A percentile compares a stretch with the other conserved stretches of the same genome.
These are phyloP conservation scores for Ormia ochracea DNA, from an alignment of 2,888 invertebrate species.

Conservation along the genomic window DNA sequence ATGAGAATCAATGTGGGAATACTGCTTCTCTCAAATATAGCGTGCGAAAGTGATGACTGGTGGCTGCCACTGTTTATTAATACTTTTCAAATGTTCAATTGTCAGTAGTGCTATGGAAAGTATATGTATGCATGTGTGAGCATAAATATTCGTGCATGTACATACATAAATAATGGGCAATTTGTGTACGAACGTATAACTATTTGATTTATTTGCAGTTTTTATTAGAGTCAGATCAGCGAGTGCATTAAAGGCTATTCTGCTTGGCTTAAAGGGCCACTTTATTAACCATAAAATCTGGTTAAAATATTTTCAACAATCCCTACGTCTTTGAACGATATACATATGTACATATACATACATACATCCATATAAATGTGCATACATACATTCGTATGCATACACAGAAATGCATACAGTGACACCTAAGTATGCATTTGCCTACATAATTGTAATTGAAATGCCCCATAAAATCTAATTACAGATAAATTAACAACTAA, in stretches of 20 bases:
- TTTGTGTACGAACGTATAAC: background rate
- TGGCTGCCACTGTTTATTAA: too few relatives aligned
- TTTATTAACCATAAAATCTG: constrained; percentile 28
- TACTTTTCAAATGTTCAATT: too few relatives aligned
- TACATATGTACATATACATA: background rate
- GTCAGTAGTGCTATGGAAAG: too few relatives aligned
- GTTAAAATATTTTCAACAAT: background rate
- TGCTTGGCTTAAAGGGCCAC: constrained; percentile 14
- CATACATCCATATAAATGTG: background rate
- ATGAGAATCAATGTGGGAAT: too few relatives aligned
- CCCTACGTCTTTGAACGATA: too few relatives aligned
- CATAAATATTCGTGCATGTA: too few relatives aligned
- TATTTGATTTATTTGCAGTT: constrained; percentile 2
- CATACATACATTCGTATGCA: background rate
- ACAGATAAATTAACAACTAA: constrained; percentile 57
- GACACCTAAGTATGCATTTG: background rate
- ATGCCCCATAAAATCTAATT: constrained; percentile 57
- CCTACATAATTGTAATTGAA: constrained; percentile 51
- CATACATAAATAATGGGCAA: background rate
- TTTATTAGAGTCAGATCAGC: constrained; percentile 18
- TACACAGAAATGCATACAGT: background rate
- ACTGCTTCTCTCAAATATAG: too few relatives aligned
- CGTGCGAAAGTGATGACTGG: too few relatives aligned
- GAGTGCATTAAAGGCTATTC: background rate
- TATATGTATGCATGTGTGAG: too few relatives aligned